These are phyloP conservation scores for Schizaphis graminum DNA, from an alignment of 2,888 invertebrate genomes.

Conservation along the genomic window DNA sequence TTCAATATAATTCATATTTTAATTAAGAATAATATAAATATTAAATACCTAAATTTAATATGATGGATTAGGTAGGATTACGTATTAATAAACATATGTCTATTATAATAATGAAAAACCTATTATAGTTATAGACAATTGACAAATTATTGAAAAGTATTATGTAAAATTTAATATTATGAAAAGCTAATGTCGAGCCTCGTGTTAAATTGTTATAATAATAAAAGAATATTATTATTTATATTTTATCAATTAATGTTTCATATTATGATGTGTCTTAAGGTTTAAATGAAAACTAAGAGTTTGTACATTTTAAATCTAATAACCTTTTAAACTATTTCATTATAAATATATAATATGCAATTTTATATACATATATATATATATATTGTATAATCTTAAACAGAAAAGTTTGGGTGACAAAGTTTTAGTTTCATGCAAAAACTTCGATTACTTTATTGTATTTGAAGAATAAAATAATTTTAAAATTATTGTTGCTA, in stretches of 20 bases:
- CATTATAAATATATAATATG: not conserved
- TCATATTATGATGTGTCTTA: not conserved
- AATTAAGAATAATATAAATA: not conserved
- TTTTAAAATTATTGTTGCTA: not conserved
- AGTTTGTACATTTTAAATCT: not conserved
- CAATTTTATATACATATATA: not conserved
- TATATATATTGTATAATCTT: not conserved
- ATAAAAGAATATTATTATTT: not conserved
- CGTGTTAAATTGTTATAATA: too few relatives aligned
- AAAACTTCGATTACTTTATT: not conserved
- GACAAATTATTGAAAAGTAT: too few relatives aligned
- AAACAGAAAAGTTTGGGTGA: not conserved
- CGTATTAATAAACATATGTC: not conserved
- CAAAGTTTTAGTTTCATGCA: not conserved
- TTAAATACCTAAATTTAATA: not conserved
- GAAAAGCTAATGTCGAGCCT: too few relatives aligned
- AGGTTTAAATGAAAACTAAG: not conserved
- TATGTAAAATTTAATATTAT: too few relatives aligned
- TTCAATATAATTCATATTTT: not conserved
- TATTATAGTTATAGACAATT: not conserved
- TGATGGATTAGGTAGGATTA: not conserved
- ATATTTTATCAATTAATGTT: not conserved
- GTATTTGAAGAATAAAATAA: constrained; percentile 8
- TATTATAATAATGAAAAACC: not conserved
- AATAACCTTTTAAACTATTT: not conserved